These are phyloP conservation scores for Osmerus eperlanus DNA, from an alignment of 2,113 vertebrate genomes.

Conservation along the genomic window DNA sequence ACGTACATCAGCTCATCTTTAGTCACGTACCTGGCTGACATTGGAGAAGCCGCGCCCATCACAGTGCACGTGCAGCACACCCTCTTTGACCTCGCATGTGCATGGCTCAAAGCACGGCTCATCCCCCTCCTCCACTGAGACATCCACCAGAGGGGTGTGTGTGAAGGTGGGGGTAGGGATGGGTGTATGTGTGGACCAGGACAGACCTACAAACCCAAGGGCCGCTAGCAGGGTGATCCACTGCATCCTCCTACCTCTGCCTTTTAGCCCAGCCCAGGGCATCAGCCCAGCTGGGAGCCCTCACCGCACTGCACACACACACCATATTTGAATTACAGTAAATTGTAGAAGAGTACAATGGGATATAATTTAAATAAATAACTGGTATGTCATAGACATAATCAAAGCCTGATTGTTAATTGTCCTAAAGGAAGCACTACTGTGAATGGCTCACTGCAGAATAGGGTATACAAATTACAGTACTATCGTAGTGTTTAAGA, in stretches of 20 bases:
- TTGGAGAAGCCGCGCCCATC: conserved; percentile 98
- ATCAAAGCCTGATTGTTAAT: no score
- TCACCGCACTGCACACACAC: conserved; percentile 64
- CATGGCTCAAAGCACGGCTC: conserved; percentile 97
- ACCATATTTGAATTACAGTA: not conserved
- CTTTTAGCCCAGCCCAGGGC: conserved; percentile 68
- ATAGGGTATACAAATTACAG: no score
- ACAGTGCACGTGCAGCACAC: conserved; percentile 96
- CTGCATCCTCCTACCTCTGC: conserved; percentile 86
- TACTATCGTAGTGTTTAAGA: no score
- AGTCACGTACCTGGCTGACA: conserved; percentile 80
- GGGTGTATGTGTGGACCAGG: conserved; percentile 76
- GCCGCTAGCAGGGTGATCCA: conserved; percentile 89
- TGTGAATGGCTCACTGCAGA: no score
- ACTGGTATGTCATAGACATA: no score
- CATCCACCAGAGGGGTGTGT: conserved; percentile 89
- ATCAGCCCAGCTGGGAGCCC: conserved; percentile 57
- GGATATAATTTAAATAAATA: conserved; percentile 34
- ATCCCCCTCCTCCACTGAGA: conserved; percentile 95
- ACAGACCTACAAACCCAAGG: conserved; percentile 64
- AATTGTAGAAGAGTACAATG: conserved; percentile 21
- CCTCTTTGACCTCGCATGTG: conserved; percentile 98
- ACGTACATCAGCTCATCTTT: conserved; percentile 12
- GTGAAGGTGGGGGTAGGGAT: conserved; percentile 89
- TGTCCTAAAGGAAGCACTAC: no score